phyloP scores from a whole-genome alignment of 2,888 invertebrate genomes.

The Mythimna loreyi region DNA sequence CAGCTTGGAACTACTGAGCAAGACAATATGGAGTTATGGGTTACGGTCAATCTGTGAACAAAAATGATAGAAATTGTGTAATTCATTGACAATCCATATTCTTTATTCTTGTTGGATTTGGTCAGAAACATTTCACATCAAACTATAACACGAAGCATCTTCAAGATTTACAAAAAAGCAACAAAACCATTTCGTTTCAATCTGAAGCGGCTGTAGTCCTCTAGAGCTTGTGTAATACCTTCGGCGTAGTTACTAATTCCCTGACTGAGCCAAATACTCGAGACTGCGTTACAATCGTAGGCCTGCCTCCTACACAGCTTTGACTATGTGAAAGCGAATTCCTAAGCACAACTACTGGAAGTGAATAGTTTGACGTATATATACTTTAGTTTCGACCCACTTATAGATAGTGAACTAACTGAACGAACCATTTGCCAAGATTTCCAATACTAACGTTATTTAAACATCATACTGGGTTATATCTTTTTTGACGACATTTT shows the following conservation, averaged over 20 bases:
- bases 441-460: not conserved
- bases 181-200: not conserved
- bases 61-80: too few relatives aligned
- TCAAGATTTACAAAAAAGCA: not conserved
- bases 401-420: too few relatives aligned
- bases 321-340: constrained; percentile 18
- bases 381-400: constrained; percentile 15
- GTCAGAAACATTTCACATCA: not conserved
- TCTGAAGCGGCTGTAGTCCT: not conserved
- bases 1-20: not conserved
- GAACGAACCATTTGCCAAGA: not conserved
- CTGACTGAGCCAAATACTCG: constrained; percentile 6
- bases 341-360: not conserved
- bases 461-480: too few relatives aligned
- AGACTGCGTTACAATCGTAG: constrained; percentile 5
- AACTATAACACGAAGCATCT: not conserved
- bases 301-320: constrained; percentile 2
- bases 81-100: not conserved
- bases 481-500: not conserved
- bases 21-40: not conserved
- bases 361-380: not conserved
- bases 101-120: not conserved
- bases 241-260: not conserved
- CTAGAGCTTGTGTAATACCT: not conserved
- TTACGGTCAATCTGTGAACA: not conserved